Evolutionary conservation across 1,140 invertebrate genomes (phyloP).

Genomic region (Aphaenogaster ashmeadi): DNA sequence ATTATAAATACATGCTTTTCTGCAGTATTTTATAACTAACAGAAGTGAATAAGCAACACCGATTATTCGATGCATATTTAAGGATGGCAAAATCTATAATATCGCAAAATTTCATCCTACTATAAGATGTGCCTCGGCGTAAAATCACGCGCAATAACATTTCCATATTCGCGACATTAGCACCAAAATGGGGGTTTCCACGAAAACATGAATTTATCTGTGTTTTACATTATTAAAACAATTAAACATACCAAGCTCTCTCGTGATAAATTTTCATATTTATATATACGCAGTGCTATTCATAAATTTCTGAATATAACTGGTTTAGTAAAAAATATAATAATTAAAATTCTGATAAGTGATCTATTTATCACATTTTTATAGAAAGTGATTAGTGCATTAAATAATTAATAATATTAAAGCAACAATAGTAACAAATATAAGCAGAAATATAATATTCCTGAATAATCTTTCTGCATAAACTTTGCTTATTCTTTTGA

Average conservation of each 20-base stretch:
- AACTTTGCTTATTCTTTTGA: background rate
- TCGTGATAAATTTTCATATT: conserved; percentile 29
- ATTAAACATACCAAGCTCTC: background rate
- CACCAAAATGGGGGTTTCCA: background rate
- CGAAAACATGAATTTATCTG: conserved; percentile 43
- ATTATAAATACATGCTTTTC: background rate
- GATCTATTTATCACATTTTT: background rate
- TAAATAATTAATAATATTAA: conserved; percentile 1
- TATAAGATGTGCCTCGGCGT: background rate
- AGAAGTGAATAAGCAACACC: background rate
- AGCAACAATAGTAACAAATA: background rate
- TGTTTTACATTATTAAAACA: conserved; percentile 39
- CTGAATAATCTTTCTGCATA: background rate
- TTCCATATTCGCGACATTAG: conserved; percentile 36
- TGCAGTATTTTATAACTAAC: background rate
- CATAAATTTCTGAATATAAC: background rate
- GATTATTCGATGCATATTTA: conserved; percentile 49
- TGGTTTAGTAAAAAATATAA: background rate
- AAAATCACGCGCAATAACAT: conserved; percentile 32
- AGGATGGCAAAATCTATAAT: background rate
- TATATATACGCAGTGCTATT: background rate
- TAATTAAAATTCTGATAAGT: background rate
- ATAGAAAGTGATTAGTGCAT: background rate
- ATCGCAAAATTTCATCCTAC: background rate
- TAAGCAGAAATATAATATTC: background rate